phyloP scores from a whole-genome alignment of 1,140 invertebrate genomes.

The Bursaphelenchus mucronatus region DNA sequence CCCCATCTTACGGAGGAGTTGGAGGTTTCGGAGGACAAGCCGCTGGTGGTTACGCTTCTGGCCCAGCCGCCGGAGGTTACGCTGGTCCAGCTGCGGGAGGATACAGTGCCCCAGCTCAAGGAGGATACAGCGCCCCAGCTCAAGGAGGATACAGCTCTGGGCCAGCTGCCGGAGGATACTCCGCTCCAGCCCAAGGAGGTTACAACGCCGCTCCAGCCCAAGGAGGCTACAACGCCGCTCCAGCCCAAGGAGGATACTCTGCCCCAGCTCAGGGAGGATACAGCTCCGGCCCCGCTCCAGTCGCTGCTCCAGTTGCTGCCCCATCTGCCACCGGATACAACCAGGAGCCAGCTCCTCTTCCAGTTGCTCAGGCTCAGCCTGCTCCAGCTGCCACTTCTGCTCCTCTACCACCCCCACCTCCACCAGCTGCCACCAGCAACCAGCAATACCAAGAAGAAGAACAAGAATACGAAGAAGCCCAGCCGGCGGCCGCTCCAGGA shows the following conservation, averaged over 20 bases:
- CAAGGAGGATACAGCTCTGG: conserved; percentile 10
- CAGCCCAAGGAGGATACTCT: no score
- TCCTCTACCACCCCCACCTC: neutral
- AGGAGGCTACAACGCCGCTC: conserved; percentile 1
- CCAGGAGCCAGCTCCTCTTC: conserved; percentile 27
- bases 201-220: neutral
- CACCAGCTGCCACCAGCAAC: neutral
- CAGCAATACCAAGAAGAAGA: neutral
- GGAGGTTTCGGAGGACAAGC: neutral
- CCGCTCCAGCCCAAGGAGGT: neutral
- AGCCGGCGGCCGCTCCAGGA: no score
- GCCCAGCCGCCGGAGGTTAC: neutral
- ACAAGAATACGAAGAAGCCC: neutral
- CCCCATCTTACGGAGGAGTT: no score
- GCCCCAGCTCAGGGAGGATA: neutral
- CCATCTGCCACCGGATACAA: neutral
- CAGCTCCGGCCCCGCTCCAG: conserved; percentile 12
- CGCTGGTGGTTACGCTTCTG: neutral
- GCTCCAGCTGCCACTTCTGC: neutral
- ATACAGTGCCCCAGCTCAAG: conserved; percentile 27
- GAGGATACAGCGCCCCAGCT: neutral
- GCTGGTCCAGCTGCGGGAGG: conserved; percentile 3
- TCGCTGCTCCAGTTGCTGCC: no score
- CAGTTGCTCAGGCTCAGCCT: neutral
- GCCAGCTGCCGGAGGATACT: no score